Evolutionary conservation across 2,113 vertebrate genomes (phyloP).

Genomic region (Muscicapa adusta): DNA sequence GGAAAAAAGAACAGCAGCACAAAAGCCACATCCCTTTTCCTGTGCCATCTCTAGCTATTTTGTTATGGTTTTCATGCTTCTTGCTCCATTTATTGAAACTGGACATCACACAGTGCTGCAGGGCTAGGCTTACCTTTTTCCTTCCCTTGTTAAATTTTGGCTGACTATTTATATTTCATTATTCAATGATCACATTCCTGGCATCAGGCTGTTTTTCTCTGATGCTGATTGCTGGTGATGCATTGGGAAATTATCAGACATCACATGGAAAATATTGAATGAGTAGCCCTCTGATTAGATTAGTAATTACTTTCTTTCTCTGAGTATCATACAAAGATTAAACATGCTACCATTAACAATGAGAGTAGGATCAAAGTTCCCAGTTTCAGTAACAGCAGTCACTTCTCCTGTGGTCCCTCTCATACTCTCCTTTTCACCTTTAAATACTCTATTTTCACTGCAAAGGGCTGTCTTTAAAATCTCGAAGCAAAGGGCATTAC

Average conservation of each 20-base stretch:
- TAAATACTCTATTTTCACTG: neutral
- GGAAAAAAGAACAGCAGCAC: neutral
- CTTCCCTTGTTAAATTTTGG: neutral
- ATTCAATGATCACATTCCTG: neutral
- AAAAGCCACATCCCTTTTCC: neutral
- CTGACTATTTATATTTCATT: neutral
- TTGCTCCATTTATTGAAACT: neutral
- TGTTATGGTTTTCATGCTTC: neutral
- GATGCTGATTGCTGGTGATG: neutral
- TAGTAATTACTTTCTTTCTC: neutral
- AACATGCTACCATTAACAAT: neutral
- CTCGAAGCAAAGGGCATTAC: neutral
- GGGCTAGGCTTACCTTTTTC: neutral
- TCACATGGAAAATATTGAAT: neutral
- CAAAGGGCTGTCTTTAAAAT: neutral
- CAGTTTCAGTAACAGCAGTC: neutral
- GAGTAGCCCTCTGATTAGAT: neutral
- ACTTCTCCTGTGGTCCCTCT: neutral
- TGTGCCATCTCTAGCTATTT: neutral
- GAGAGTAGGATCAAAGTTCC: neutral
- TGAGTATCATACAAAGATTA: neutral
- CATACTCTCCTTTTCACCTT: neutral
- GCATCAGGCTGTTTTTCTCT: neutral
- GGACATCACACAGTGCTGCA: neutral
- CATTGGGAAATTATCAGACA: neutral